Percentiles rank a stretch among this genome's conserved stretches.
Conservation (phyloP, 2,113 vertebrate genomes). For the Lota lota region DNA sequence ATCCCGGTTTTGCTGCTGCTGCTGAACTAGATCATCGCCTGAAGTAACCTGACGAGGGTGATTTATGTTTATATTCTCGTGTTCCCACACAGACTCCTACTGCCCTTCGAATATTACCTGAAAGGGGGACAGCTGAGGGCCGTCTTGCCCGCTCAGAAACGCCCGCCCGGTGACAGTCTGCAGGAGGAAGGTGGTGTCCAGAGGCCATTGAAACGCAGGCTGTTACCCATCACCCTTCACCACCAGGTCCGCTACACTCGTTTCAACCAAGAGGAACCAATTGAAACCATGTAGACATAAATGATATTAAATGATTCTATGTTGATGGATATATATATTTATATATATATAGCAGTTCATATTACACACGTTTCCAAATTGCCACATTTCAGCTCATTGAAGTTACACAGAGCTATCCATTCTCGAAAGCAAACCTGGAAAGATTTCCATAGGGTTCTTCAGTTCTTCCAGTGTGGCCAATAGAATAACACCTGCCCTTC, state of each 20-base stretch:
- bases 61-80: background rate
- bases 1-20: no score
- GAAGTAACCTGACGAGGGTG: background rate
- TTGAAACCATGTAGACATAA: background rate
- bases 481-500: background rate
- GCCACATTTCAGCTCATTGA: no score
- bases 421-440: no score
- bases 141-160: conserved; percentile 42
- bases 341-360: no score
- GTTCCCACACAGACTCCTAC: conserved; percentile 56
- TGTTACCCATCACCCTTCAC: conserved; percentile 11
- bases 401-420: no score
- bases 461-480: background rate
- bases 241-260: conserved; percentile 43
- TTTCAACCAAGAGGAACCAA: background rate
- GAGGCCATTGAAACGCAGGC: conserved; percentile 42
- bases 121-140: conserved; percentile 55
- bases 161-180: conserved; percentile 7
- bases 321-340: no score
- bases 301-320: background rate
- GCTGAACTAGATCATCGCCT: background rate
- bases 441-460: no score
- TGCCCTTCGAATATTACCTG: conserved; percentile 70
- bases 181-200: conserved; percentile 34
- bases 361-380: no score